Evolutionary conservation across 2,888 invertebrate species (phyloP).

Genomic region (Tenthredo livida): DNA sequence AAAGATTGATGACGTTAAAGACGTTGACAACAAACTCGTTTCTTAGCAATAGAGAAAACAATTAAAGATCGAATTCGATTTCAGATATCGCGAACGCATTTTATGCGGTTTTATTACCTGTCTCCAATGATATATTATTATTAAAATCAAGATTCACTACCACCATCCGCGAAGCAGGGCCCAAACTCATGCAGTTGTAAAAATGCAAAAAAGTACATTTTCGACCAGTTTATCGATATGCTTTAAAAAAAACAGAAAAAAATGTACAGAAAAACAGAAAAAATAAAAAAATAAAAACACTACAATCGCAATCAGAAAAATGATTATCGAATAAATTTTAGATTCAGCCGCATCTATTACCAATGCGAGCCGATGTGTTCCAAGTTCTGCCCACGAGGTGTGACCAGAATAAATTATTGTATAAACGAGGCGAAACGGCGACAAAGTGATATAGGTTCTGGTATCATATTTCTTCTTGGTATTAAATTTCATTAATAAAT

Average conservation of each 20-base stretch:
- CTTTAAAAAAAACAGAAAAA: too few species aligned
- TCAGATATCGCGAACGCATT: background rate
- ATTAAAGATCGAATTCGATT: background rate
- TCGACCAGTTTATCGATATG: too few species aligned
- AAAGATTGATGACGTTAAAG: background rate
- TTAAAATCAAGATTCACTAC: too few species aligned
- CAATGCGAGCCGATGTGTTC: background rate
- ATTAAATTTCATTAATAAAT: background rate
- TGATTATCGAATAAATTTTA: background rate
- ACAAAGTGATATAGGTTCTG: slow-evolving; percentile 5
- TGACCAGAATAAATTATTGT: slow-evolving; percentile 8
- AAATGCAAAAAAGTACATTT: background rate
- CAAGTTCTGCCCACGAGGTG: background rate
- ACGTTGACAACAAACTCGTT: slow-evolving; percentile 33
- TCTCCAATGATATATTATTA: background rate
- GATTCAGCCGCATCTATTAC: background rate
- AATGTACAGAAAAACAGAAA: background rate
- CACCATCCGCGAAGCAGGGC: background rate
- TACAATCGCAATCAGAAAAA: background rate
- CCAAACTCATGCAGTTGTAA: background rate
- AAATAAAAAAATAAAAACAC: background rate
- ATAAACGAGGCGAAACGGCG: background rate
- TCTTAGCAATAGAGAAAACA: slow-evolving; percentile 25
- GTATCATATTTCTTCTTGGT: background rate
- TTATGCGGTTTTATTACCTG: background rate